Conservation (phyloP, 2,797 vertebrate species). For the Scomberomorus guttatus region DNA sequence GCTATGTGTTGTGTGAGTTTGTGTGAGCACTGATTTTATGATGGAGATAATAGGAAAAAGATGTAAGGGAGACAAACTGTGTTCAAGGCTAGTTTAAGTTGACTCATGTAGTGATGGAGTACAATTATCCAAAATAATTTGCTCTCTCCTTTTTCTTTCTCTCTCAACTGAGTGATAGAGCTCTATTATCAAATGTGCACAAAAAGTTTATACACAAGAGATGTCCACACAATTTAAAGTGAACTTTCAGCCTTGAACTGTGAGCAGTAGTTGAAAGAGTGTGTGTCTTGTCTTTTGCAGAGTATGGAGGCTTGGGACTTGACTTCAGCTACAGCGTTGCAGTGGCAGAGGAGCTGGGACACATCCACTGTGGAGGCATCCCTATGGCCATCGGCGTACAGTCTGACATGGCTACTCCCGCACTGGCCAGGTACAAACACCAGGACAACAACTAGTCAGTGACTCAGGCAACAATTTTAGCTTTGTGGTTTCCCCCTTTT, state of each 20-base stretch:
- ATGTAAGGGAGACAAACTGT: background rate
- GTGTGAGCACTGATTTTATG: slow-evolving; percentile 9
- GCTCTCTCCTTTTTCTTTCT: background rate
- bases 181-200: background rate
- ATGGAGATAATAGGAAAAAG: slow-evolving; percentile 4
- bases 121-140: background rate
- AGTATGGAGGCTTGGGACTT: slow-evolving; percentile 91
- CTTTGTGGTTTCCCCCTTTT: slow-evolving; percentile 16
- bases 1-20: background rate
- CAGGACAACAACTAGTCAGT: background rate
- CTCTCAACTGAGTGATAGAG: background rate
- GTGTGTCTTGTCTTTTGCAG: slow-evolving; percentile 74
- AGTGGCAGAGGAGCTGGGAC: slow-evolving; percentile 90
- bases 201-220: background rate
- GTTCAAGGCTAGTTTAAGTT: slow-evolving; percentile 17
- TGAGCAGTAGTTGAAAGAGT: background rate
- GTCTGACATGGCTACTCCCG: slow-evolving; percentile 90
- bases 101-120: background rate
- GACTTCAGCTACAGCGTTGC: slow-evolving; percentile 92
- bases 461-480: slow-evolving; percentile 10
- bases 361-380: slow-evolving; percentile 88
- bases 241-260: background rate
- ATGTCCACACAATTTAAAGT: background rate
- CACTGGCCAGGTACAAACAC: slow-evolving; percentile 88
- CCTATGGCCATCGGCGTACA: slow-evolving; percentile 93